Conservation (phyloP, 2,113 vertebrate genomes). For the Spheniscus mendiculus region DNA sequence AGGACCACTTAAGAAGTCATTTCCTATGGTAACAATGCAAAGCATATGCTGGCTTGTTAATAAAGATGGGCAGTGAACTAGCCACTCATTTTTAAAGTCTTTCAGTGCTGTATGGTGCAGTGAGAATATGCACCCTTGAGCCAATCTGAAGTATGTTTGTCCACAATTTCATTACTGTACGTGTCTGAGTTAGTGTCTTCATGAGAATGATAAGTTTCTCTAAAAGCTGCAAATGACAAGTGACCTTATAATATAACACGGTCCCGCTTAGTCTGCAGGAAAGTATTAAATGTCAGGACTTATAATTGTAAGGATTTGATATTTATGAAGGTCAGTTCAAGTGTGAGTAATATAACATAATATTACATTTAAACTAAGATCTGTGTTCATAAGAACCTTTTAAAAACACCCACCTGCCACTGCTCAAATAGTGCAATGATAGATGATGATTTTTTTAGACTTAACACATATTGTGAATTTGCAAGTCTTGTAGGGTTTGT, state of each 20-base stretch:
- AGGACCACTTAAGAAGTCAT: background rate
- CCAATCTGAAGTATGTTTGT: constrained; percentile 23
- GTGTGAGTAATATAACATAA: constrained; percentile 60
- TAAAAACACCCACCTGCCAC: constrained; percentile 47
- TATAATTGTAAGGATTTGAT: constrained; percentile 69
- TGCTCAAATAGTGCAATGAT: constrained; percentile 29
- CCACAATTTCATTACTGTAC: constrained; percentile 29
- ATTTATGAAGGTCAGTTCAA: constrained; percentile 77
- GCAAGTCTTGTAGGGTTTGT: background rate
- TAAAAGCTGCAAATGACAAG: constrained; percentile 65
- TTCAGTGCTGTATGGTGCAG: background rate
- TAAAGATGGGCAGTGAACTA: background rate
- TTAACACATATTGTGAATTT: constrained; percentile 20
- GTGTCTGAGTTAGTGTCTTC: constrained; percentile 60
- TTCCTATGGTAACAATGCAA: background rate
- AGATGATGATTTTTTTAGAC: constrained; percentile 54
- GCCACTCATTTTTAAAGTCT: background rate
- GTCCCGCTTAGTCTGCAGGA: constrained; percentile 60
- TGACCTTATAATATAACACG: constrained; percentile 71
- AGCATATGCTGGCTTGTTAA: background rate
- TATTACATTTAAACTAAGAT: constrained; percentile 59
- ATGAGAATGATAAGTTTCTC: constrained; percentile 73
- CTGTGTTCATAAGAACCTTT: constrained; percentile 51
- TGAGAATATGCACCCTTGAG: background rate
- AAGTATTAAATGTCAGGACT: constrained; percentile 74